Percentiles rank a stretch among this genome's conserved stretches.
These are phyloP conservation scores for Sparus aurata DNA, from an alignment of 2,797 vertebrate species.

Conservation along the genomic window DNA sequence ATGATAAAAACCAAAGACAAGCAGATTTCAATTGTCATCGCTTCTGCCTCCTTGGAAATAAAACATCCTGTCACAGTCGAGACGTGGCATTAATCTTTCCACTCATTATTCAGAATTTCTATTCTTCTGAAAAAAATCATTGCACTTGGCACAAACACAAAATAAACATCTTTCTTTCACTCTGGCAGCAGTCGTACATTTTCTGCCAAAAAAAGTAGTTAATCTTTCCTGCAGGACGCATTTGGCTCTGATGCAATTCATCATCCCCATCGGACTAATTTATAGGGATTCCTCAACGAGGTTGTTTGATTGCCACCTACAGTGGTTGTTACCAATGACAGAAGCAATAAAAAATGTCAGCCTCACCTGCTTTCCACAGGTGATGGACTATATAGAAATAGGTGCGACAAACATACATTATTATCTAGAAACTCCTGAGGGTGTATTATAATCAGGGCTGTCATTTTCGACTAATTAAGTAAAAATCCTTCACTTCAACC, in stretches of 20 bases:
- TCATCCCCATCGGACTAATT: constrained; percentile 55
- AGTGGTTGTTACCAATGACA: constrained; percentile 14
- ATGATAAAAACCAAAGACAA: background rate
- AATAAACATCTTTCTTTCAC: constrained; percentile 61
- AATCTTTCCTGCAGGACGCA: constrained; percentile 62
- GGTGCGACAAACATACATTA: background rate
- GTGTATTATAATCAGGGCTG: background rate
- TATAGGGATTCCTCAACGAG: constrained; percentile 20
- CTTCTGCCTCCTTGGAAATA: constrained; percentile 15
- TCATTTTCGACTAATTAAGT: background rate
- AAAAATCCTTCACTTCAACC: background rate
- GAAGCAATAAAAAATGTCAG: background rate
- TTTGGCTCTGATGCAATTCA: constrained; percentile 46
- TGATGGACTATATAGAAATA: background rate
- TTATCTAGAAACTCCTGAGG: background rate
- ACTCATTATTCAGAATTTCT: constrained; percentile 36
- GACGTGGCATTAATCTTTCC: constrained; percentile 36
- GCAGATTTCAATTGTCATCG: background rate
- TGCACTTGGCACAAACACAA: constrained; percentile 52
- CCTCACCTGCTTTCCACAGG: background rate
- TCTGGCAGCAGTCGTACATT: constrained; percentile 50
- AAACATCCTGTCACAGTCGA: constrained; percentile 20
- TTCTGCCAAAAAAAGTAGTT: constrained; percentile 50
- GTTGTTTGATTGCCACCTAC: constrained; percentile 36
- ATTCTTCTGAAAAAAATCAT: constrained; percentile 46